These are phyloP conservation scores for Nothocercus julius DNA, from an alignment of 2,113 vertebrate genomes.

Conservation along the genomic window DNA sequence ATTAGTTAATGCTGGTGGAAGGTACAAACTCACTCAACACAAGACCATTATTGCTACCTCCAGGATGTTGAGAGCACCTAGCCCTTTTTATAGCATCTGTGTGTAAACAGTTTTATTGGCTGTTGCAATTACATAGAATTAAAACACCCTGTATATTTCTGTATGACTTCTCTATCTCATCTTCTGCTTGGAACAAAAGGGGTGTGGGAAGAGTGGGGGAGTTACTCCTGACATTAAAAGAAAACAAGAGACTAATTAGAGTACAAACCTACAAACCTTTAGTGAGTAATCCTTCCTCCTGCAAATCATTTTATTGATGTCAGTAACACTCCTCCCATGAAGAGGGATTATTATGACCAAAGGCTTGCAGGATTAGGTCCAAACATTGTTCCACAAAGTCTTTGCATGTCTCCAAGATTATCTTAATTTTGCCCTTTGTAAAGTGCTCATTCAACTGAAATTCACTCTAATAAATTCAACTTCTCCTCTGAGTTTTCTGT, in stretches of 20 bases:
- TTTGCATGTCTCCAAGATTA: not conserved
- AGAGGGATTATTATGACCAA: not conserved
- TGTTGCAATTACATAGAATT: not conserved
- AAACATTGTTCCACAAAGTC: not conserved
- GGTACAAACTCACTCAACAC: not conserved
- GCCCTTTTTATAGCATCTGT: not conserved
- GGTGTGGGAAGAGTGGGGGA: not conserved
- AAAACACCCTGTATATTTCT: not conserved
- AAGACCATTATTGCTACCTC: not conserved
- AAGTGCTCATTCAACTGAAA: not conserved
- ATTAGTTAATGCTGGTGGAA: not conserved
- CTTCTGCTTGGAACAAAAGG: not conserved
- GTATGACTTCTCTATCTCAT: not conserved
- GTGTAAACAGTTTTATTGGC: not conserved
- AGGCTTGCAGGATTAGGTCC: not conserved
- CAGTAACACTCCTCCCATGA: not conserved
- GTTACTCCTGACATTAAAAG: not conserved
- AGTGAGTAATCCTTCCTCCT: constrained; percentile 29
- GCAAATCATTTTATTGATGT: constrained; percentile 39
- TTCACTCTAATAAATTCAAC: not conserved
- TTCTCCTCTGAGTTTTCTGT: not conserved
- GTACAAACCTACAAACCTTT: not conserved
- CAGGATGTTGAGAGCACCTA: not conserved
- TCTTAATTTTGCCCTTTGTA: not conserved
- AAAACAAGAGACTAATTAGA: not conserved